Base-by-base conservation (phyloP, 2,888 invertebrate genomes). In the Carterocephalus palaemon region DNA sequence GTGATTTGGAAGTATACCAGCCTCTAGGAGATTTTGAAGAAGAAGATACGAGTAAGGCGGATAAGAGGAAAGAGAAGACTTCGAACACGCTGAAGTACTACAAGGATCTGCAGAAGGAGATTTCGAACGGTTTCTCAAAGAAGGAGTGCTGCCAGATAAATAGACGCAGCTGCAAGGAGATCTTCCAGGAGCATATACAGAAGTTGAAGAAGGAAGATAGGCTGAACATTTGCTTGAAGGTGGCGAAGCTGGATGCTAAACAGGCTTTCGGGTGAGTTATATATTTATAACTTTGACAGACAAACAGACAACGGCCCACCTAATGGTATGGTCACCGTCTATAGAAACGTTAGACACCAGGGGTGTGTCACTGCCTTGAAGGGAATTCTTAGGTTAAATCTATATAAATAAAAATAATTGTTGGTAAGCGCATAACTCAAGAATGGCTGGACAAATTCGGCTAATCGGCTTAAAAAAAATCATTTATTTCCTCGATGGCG, bases 21-120 rank as follows among this genome's bases (percentile, higher is more conserved):
- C 56, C 56, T 0, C 60, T 57, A 26, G 73, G 73, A 0, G 71
- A 71, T 1, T 52, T 52, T 2, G 10, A 41, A 1, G 45, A 41
- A 65, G 2, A 59, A 60, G 19, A 51, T 5, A 10, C 20, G 1
- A 22, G 24, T 0, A 47, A 24, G 8, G 16, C 3, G 0, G 32
- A 34, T 12, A 26, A 24, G 1, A 40, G 24, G 8, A 2, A 33
- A 36, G 19, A 31, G 19, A 42, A 45, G 4, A 26, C 45, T 0
- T 52, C 54, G 0, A 55, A 54, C 52, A 57, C 53, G 0, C 36
- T 67, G 56, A 64, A 82, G 41, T 73, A 77, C 19, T 83, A 73
- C 33, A 84, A 84, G 7, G 83, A 84, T 45, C 32, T 76, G 45
- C 83, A 82, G 52, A 84, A 77, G 48, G 78, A 80, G 40, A 64